These are phyloP conservation scores for Varanus komodoensis DNA, from an alignment of 2,113 vertebrate genomes.

Conservation along the genomic window DNA sequence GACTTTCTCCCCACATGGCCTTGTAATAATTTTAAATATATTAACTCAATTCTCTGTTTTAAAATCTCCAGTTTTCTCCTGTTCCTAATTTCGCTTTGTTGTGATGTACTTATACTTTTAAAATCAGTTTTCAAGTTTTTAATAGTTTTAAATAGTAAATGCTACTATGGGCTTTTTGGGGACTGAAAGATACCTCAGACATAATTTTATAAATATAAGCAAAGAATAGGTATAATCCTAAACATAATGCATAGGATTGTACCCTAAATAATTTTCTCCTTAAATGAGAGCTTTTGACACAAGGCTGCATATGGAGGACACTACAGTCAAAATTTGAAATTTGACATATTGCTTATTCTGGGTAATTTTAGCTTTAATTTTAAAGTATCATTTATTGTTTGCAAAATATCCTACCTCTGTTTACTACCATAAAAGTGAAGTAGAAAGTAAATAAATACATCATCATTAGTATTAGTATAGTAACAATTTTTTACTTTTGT, in stretches of 20 bases:
- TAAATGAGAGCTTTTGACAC: too few relatives aligned
- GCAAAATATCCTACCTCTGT: background rate
- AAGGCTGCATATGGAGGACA: background rate
- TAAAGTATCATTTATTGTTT: background rate
- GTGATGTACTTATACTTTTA: too few relatives aligned
- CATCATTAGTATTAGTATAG: background rate
- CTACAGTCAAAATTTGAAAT: background rate
- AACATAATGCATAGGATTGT: background rate
- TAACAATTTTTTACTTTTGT: background rate
- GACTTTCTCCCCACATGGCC: background rate
- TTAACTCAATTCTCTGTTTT: background rate
- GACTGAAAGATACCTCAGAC: background rate
- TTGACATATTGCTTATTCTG: background rate
- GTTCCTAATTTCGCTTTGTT: background rate
- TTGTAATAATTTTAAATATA: background rate
- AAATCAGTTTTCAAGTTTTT: too few relatives aligned
- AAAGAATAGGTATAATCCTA: too few relatives aligned
- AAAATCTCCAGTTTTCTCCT: background rate
- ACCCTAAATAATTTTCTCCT: too few relatives aligned
- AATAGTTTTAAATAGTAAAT: too few relatives aligned
- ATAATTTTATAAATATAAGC: background rate
- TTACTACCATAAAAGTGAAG: background rate
- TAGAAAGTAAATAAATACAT: conserved; percentile 9
- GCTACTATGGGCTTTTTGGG: too few relatives aligned
- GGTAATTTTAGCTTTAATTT: background rate